A percentile compares a stretch with the other conserved stretches of the same genome.
These are phyloP conservation scores for Colaptes auratus DNA, from an alignment of 2,113 vertebrate species.

Conservation along the genomic window DNA sequence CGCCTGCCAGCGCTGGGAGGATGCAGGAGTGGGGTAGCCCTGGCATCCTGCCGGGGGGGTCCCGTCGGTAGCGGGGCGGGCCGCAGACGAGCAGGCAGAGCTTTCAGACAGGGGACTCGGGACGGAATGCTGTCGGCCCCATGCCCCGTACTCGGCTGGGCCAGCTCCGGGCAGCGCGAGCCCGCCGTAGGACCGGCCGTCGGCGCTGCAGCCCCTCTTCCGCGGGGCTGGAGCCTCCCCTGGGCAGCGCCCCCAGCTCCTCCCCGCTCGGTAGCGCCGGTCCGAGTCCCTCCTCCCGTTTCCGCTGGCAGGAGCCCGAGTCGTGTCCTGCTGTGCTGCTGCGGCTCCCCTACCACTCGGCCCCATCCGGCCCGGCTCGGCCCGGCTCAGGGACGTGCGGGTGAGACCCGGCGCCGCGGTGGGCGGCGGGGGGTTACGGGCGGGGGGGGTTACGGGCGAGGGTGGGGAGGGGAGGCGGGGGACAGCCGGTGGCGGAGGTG, in stretches of 20 bases:
- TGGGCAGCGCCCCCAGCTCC: constrained; percentile 51
- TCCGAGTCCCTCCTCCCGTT: constrained; percentile 70
- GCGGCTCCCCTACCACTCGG: neutral
- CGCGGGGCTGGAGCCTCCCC: neutral
- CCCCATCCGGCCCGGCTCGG: constrained; percentile 19
- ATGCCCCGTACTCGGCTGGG: fast-evolving
- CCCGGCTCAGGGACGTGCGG: constrained; percentile 3
- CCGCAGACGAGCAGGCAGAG: neutral
- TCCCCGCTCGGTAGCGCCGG: constrained; percentile 28
- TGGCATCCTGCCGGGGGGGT: no score
- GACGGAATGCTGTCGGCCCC: no score
- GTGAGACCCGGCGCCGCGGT: neutral
- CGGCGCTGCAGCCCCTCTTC: neutral
- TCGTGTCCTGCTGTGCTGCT: neutral
- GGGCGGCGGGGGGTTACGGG: neutral
- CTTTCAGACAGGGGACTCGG: neutral
- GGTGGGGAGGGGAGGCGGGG: neutral
- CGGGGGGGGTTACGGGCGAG: neutral
- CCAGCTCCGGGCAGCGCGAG: no score
- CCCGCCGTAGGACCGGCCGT: fast-evolving
- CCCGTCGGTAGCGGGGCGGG: neutral
- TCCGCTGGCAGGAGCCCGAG: constrained; percentile 68
- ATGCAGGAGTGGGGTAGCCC: neutral
- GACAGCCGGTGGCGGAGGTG: neutral
- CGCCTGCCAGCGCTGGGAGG: neutral